phyloP scores from a whole-genome alignment of 2,797 vertebrate genomes.

The Alosa sapidissima region DNA sequence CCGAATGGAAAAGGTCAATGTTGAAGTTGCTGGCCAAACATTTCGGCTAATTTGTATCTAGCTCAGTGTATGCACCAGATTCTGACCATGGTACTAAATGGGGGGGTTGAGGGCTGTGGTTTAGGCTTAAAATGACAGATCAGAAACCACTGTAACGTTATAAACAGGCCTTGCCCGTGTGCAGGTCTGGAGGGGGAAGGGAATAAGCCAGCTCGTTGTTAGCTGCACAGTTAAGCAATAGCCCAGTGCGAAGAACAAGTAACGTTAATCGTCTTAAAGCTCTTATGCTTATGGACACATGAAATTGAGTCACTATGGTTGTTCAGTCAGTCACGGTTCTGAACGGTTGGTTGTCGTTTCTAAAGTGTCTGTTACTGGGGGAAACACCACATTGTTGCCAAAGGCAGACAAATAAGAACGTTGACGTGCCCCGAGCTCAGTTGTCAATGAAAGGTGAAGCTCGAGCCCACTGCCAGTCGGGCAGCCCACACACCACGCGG shows the following conservation, averaged over 20 bases:
- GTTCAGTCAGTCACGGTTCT: not conserved
- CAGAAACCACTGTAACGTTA: not conserved
- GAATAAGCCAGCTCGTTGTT: conserved; percentile 45
- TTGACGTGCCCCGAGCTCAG: not conserved
- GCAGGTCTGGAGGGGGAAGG: conserved; percentile 62
- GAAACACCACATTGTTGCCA: not conserved
- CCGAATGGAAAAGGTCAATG: conserved; percentile 41
- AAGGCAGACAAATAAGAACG: not conserved
- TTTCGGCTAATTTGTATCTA: not conserved
- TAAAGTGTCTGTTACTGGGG: not conserved
- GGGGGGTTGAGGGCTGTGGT: conserved; percentile 46
- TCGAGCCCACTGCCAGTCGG: not conserved
- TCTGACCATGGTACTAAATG: not conserved
- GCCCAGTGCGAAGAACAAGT: not conserved
- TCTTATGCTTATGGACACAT: conserved; percentile 1
- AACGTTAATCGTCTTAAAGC: conserved; percentile 10
- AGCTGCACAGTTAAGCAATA: conserved; percentile 35
- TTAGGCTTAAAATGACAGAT: conserved; percentile 11
- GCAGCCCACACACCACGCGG: conserved; percentile 1
- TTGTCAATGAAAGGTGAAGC: not conserved
- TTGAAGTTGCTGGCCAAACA: not conserved
- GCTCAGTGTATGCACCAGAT: not conserved
- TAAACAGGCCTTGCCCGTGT: conserved; percentile 66
- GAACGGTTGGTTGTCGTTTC: not conserved
- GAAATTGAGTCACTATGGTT: not conserved